Conservation (phyloP, 2,113 vertebrate genomes). For the Halcyon senegalensis region DNA sequence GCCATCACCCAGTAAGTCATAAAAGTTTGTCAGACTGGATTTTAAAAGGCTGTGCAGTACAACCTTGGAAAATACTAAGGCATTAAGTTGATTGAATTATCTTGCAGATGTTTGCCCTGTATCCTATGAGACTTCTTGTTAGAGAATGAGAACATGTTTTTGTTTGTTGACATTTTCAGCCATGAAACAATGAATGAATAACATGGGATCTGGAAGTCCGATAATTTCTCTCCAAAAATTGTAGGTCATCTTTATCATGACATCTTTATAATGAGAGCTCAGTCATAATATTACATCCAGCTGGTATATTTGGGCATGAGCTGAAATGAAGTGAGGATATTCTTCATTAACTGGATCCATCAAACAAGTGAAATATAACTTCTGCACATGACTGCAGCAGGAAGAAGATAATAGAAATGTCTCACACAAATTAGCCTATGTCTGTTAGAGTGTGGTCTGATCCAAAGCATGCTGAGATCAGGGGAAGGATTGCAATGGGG, state of each 20-base stretch:
- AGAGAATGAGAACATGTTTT: not conserved
- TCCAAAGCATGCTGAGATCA: not conserved
- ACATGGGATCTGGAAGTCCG: not conserved
- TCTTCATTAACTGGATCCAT: conserved; percentile 36
- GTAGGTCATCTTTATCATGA: conserved; percentile 2
- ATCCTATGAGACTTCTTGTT: not conserved
- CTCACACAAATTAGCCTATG: not conserved
- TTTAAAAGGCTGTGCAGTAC: not conserved
- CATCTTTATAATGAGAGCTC: conserved; percentile 1
- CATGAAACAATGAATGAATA: not conserved
- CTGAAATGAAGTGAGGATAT: conserved; percentile 14
- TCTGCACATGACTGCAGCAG: not conserved
- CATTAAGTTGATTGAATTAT: not conserved
- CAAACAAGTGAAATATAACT: conserved; percentile 35
- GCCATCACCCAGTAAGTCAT: not conserved
- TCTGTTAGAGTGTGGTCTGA: not conserved
- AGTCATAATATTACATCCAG: not conserved
- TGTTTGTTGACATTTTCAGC: conserved; percentile 28
- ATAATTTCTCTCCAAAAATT: conserved; percentile 15
- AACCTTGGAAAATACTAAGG: not conserved
- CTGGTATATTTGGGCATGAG: conserved; percentile 6
- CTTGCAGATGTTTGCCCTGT: conserved; percentile 6
- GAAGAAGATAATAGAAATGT: conserved; percentile 15
- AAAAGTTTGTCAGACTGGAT: not conserved
- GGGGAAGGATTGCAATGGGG: not conserved